Evolutionary conservation across 2,888 invertebrate genomes (phyloP).

Genomic region (Hypomecis punctinalis): DNA sequence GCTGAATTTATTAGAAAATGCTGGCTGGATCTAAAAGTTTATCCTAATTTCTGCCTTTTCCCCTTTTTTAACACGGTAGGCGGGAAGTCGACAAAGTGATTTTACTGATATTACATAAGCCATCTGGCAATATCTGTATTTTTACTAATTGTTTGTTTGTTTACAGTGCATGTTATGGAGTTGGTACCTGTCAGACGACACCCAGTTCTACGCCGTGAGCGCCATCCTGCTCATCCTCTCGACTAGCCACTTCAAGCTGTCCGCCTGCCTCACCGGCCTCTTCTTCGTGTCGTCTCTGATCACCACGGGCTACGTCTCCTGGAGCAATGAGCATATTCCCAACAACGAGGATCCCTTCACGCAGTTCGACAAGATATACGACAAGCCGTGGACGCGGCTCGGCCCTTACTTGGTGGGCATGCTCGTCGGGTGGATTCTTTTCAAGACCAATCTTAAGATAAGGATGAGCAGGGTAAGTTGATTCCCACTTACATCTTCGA

Average conservation of each 20-base stretch:
- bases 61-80: too few species aligned
- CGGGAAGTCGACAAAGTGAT: too few species aligned
- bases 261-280: slow-evolving; percentile 86
- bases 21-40: too few species aligned
- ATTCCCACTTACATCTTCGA: too few species aligned
- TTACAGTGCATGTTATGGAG: slow-evolving; percentile 95
- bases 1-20: too few species aligned
- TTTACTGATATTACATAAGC: too few species aligned
- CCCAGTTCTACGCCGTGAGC: slow-evolving; percentile 94
- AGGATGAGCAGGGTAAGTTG: slow-evolving; percentile 87
- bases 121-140: too few species aligned
- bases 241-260: slow-evolving; percentile 91
- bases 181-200: slow-evolving; percentile 95
- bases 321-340: slow-evolving; percentile 91
- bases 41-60: too few species aligned
- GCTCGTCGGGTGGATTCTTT: slow-evolving; percentile 92
- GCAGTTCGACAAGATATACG: slow-evolving; percentile 94
- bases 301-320: slow-evolving; percentile 92
- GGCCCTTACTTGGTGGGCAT: slow-evolving; percentile 95
- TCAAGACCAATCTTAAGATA: slow-evolving; percentile 92
- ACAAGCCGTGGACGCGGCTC: slow-evolving; percentile 94
- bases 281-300: slow-evolving; percentile 91
- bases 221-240: slow-evolving; percentile 92
- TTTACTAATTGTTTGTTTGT: too few species aligned
- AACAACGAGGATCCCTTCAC: slow-evolving; percentile 92